Evolutionary conservation across 2,888 invertebrate species (phyloP).

Genomic region (Crioceris asparagi): DNA sequence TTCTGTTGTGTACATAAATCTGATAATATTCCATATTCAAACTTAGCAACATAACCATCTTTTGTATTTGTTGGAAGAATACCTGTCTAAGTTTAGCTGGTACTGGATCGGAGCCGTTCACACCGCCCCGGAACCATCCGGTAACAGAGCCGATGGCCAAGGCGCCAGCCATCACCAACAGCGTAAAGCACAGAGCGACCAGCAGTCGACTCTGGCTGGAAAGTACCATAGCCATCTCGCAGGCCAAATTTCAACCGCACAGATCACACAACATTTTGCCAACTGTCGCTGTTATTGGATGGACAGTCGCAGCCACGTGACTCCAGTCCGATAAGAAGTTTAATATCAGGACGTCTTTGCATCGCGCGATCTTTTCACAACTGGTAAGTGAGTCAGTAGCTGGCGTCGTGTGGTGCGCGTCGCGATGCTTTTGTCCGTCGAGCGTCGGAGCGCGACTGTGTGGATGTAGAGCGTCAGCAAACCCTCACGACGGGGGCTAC

Average conservation of each 20-base stretch:
- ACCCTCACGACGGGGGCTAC: no score
- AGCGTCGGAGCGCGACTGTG: no score
- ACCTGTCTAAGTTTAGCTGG: conserved; percentile 49
- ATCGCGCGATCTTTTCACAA: neutral
- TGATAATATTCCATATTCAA: no score
- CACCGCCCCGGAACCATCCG: conserved; percentile 50
- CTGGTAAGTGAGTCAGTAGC: neutral
- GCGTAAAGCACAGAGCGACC: conserved; percentile 45
- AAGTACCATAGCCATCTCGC: conserved; percentile 52
- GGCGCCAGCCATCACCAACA: conserved; percentile 46
- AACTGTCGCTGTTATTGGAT: no score
- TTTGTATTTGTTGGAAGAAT: no score
- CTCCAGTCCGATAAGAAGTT: no score
- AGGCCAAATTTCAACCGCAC: neutral
- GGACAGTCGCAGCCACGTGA: no score
- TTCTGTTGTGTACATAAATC: no score
- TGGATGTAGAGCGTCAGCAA: no score
- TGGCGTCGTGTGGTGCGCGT: neutral
- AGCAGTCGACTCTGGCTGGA: conserved; percentile 52
- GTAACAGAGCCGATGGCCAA: conserved; percentile 48
- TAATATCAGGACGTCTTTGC: no score
- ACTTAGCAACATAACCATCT: no score
- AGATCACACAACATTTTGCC: conserved; percentile 6
- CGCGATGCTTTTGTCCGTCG: neutral
- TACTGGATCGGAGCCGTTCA: conserved; percentile 40